Evolutionary conservation across 2,113 vertebrate species (phyloP), one percentile per base, ranked within the genome.

Genomic region (Tapirus terrestris): DNA sequence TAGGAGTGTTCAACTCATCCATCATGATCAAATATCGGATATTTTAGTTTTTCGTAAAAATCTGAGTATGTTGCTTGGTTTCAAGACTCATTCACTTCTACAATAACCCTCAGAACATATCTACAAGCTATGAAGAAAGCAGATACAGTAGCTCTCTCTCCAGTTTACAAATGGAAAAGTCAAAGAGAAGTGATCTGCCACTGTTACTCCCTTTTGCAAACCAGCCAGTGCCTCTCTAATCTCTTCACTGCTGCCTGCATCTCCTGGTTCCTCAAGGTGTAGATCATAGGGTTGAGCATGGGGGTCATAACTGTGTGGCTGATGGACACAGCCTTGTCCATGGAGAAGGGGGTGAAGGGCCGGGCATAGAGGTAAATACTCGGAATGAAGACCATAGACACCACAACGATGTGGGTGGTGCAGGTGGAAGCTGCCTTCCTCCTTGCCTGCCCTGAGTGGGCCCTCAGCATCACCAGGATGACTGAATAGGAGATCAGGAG

Each of bases 241-340:
- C 93, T 98, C 84, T 96, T 98, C 94, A 98, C 61, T 10, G 97
- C 96, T 56, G 65, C 81, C 67, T 96, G 82, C 79, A 98, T 97
- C 72, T 98, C 95, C 90, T 97, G 91, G 36, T 98, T 98, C 68
- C 95, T 97, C 75, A 98, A 93, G 0, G 97, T 98, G 70, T 98
- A 98, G 75, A 98, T 97, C 67, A 96, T 13, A 27, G 98, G 98
- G 45, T 98, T 98, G 39, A 98, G 91, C 91, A 96, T 97, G 39
- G 92, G 95, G 13, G 97, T 98, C 63, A 98, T 79, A 25, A 98
- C 91, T 0, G 80, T 98, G 67, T 97, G 93, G 75, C 94, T 93
- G 14, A 98, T 75, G 51, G 97, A 97, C 29, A 98, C 89, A 14
- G 95, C 89, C 43, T 98, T 98, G 89, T 98, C 96, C 82, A 98